Base-by-base conservation (phyloP, 2,888 invertebrate genomes). In the Dicranocentrus wangi region DNA sequence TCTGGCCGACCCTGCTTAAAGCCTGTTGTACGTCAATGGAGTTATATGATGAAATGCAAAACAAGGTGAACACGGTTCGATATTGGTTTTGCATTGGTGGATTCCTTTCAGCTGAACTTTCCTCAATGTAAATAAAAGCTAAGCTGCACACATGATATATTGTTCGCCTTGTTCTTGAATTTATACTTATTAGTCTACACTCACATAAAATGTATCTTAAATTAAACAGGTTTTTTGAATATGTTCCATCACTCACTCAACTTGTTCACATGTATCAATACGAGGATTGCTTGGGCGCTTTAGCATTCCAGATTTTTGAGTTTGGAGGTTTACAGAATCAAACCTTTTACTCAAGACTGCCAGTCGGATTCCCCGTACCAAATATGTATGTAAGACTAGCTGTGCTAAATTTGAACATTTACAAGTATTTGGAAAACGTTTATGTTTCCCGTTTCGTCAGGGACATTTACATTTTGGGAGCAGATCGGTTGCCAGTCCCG, bases 51-150 rank as follows among this genome's bases (percentile, higher is more conserved):
- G 66, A 53, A 15, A 25, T 60, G n/a, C 1, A 21, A 0, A 23
- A 60, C 15, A 58, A 61, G 17, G 32, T 71, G 2, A 10, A 19
- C 47, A 39, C 78, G 2, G 70, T 79, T 32, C 55, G 75, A 17
- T 79, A 69, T 43, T 82, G 75, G 75, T 70, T 82, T 76, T 76
- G 79, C 51, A 13, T 79, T 39, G 82, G 82, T 15, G 82, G 79
- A 17, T 5, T 60, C 1, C n/a, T 82, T 8, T 21, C 43, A 13
- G 39, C 25, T 47, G 79, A 79, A 27, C 8, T 82, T 23, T 75
- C 79, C 1, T 70, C 60, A 21, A 28, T 69, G 66, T 80, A 63
- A 17, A 51, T 32, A 23, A 15, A 21, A 19, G n/a, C n/a, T 51
- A 51, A n/a, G 13, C 5, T 28, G 15, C 2, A 68, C 13, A 39